phyloP scores from a whole-genome alignment of 2,797 vertebrate species.

The Meriones psammophilus region DNA sequence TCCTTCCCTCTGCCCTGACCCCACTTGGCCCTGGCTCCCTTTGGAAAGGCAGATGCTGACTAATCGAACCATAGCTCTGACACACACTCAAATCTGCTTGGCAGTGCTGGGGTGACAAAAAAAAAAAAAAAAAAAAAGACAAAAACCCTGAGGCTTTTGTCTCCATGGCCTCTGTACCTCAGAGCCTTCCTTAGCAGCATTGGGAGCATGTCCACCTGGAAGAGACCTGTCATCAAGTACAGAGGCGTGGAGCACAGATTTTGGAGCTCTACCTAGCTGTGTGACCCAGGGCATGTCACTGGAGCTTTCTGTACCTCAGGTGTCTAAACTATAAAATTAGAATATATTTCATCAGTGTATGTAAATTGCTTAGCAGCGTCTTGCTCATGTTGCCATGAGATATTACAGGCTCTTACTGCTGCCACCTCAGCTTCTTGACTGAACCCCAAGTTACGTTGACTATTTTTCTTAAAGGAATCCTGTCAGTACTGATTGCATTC shows the following conservation, averaged over 20 bases:
- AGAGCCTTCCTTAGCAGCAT: not conserved
- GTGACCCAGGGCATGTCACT: not conserved
- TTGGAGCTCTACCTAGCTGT: not conserved
- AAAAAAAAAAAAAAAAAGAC: not conserved
- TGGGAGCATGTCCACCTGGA: not conserved
- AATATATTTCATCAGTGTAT: not conserved
- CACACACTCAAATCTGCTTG: not conserved
- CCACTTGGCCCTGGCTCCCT: not conserved
- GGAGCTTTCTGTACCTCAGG: constrained; percentile 26
- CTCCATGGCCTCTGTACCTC: not conserved
- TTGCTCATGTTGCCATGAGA: fast-evolving
- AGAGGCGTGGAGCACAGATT: not conserved
- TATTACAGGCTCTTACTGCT: fast-evolving
- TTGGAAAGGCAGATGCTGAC: constrained; percentile 38
- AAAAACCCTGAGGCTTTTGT: not conserved
- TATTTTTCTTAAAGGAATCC: not conserved
- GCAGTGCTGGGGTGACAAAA: not conserved
- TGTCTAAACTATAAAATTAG: constrained; percentile 12
- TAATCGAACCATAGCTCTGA: not conserved
- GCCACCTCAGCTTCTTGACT: not conserved
- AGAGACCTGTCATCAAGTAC: not conserved
- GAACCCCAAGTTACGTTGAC: not conserved
- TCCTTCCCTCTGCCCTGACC: not conserved
- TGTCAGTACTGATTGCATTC: not conserved
- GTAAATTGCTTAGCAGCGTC: not conserved